phyloP scores from a whole-genome alignment of 2,113 vertebrate species.

The Hemicordylus capensis region DNA sequence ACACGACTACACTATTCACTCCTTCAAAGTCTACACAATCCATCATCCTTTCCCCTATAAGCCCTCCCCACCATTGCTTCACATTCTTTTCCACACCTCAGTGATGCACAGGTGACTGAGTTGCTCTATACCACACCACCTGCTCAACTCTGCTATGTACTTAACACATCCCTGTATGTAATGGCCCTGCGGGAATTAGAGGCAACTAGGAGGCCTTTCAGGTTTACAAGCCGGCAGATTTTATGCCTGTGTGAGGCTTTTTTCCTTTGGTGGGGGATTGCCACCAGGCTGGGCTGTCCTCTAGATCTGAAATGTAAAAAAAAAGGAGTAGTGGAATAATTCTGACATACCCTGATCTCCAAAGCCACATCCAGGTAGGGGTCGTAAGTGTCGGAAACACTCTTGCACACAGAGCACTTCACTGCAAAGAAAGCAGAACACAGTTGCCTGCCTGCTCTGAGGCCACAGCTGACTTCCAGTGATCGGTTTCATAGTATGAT shows the following conservation, averaged over 20 bases:
- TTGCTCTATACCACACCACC: background rate
- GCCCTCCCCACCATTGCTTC: background rate
- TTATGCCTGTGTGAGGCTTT: background rate
- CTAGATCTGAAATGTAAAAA: background rate
- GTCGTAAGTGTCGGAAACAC: slow-evolving; percentile 93
- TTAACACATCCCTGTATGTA: background rate
- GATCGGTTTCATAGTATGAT: background rate
- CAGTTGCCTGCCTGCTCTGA: background rate
- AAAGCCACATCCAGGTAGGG: slow-evolving; percentile 92
- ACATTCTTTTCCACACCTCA: background rate
- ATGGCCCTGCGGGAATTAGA: background rate
- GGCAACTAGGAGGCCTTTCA: background rate
- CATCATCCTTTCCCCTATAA: background rate
- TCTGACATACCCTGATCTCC: slow-evolving; percentile 86
- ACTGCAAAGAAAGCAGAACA: slow-evolving; percentile 77
- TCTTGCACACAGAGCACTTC: slow-evolving; percentile 92
- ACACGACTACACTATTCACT: background rate
- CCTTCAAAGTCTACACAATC: background rate
- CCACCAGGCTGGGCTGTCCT: background rate
- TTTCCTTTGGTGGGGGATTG: too few species aligned
- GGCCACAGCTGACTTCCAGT: rapidly evolving
- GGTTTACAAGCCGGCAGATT: background rate
- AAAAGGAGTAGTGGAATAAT: background rate
- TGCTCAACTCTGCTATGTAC: too few species aligned
- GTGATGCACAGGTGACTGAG: too few species aligned